These are phyloP conservation scores for Athalia cordata DNA, from an alignment of 2,888 invertebrate species.

Conservation along the genomic window DNA sequence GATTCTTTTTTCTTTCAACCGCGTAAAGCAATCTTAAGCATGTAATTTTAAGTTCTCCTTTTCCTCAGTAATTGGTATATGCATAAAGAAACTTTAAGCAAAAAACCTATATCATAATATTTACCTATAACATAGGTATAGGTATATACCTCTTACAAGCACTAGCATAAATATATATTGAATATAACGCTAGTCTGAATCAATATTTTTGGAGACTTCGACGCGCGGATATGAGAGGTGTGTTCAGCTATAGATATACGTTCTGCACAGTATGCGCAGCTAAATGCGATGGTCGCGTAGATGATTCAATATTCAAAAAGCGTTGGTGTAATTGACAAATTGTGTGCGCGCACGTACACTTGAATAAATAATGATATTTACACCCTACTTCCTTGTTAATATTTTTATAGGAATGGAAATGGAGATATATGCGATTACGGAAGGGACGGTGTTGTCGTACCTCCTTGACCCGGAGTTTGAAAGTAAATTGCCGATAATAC, in stretches of 20 bases:
- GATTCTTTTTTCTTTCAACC: no score
- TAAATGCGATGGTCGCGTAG: not conserved
- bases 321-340: no score
- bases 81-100: no score
- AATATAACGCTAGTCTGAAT: not conserved
- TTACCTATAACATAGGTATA: no score
- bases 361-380: not conserved
- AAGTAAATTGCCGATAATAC: constrained; percentile 91
- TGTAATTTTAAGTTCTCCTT: no score
- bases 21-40: no score
- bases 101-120: no score
- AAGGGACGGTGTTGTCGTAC: constrained; percentile 90
- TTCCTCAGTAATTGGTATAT: no score
- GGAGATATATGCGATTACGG: constrained; percentile 92
- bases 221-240: not conserved
- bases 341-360: not conserved
- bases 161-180: no score
- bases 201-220: constrained; percentile 24
- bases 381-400: constrained; percentile 12
- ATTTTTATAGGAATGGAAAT: constrained; percentile 83
- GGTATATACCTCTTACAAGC: no score
- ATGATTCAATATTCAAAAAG: not conserved
- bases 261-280: not conserved
- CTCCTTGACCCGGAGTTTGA: constrained; percentile 93
- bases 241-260: not conserved